Percentiles rank a stretch among this genome's conserved stretches.
Evolutionary conservation across 2,113 vertebrate species (phyloP).

Genomic region (Gallinago undulata): DNA sequence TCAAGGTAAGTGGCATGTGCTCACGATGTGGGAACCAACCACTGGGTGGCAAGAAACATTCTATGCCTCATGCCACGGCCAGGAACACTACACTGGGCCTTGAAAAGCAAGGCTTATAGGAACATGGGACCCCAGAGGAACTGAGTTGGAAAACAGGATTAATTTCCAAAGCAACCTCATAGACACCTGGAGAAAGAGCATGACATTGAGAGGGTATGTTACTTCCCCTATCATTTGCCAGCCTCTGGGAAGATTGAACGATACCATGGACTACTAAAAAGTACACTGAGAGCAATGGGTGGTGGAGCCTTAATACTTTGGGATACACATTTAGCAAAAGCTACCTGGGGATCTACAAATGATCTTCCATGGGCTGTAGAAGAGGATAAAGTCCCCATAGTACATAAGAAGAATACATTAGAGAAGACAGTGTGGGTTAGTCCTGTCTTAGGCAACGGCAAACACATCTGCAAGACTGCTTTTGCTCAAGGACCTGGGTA

Average conservation of each 20-base stretch:
- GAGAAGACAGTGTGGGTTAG: background rate
- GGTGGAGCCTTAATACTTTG: background rate
- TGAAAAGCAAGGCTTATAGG: background rate
- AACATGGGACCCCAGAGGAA: background rate
- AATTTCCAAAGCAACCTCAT: background rate
- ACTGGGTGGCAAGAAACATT: background rate
- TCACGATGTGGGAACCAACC: background rate
- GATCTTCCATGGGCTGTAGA: background rate
- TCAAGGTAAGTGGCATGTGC: background rate
- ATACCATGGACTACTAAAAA: background rate
- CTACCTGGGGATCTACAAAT: background rate
- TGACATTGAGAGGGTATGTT: background rate
- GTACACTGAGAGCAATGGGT: background rate
- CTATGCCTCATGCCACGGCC: background rate
- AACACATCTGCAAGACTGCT: background rate
- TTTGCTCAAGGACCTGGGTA: background rate
- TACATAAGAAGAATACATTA: no score
- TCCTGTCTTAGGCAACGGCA: background rate
- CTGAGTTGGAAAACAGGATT: background rate
- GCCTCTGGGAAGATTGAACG: background rate
- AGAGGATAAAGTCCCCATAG: background rate
- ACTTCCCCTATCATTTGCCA: background rate
- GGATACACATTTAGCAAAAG: background rate
- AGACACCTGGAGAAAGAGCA: background rate
- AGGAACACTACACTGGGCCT: background rate